These are phyloP conservation scores for Enteromius anoplus DNA, from an alignment of 2,797 vertebrate genomes.

Conservation along the genomic window DNA sequence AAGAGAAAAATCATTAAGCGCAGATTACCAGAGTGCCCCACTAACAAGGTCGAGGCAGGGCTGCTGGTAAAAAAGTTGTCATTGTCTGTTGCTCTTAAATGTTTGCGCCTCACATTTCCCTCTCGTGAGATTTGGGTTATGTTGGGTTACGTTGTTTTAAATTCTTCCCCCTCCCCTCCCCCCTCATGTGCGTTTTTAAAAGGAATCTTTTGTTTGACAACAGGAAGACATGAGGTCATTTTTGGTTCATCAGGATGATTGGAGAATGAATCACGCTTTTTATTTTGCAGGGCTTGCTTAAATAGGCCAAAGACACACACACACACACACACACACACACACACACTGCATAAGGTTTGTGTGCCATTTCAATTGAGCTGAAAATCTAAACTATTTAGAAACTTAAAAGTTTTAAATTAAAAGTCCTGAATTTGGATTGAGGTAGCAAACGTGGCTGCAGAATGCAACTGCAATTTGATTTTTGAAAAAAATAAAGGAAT, in stretches of 20 bases:
- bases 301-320: conserved; percentile 55
- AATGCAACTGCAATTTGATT: neutral
- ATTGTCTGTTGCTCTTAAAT: conserved; percentile 59
- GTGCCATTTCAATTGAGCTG: neutral
- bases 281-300: conserved; percentile 60
- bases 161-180: conserved; percentile 8
- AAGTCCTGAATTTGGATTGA: neutral
- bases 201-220: conserved; percentile 68
- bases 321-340: neutral
- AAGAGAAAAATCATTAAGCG: conserved; percentile 83
- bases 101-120: conserved; percentile 70
- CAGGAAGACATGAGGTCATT: conserved; percentile 72
- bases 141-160: conserved; percentile 40
- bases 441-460: neutral
- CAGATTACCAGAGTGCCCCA: conserved; percentile 85
- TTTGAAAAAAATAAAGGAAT: neutral
- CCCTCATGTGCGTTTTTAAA: conserved; percentile 42
- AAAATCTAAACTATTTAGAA: neutral
- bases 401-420: neutral
- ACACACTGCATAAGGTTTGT: neutral
- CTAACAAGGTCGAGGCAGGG: conserved; percentile 83
- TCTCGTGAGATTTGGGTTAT: conserved; percentile 54
- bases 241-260: conserved; percentile 61
- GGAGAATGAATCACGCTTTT: conserved; percentile 62
- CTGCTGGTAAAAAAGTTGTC: conserved; percentile 69